Conservation (phyloP, 2,797 vertebrate genomes). For the Erethizon dorsatum region DNA sequence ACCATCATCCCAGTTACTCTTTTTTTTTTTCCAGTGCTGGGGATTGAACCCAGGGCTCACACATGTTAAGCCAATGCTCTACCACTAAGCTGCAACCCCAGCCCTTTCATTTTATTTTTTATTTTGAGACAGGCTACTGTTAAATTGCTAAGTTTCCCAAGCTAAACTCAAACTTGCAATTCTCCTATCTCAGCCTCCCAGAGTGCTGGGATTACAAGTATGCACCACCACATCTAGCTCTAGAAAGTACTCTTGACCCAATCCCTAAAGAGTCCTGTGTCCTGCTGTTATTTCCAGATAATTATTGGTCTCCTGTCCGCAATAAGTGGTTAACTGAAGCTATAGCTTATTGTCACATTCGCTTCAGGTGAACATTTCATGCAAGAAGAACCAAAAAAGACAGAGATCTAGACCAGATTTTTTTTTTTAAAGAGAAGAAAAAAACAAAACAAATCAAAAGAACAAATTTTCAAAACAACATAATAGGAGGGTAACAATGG, state of each 20-base stretch:
- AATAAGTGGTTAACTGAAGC: conserved; percentile 32
- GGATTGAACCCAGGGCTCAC: conserved; percentile 21
- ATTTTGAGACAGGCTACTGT: background rate
- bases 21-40: background rate
- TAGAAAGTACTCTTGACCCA: background rate
- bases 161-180: background rate
- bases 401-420: background rate
- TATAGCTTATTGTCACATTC: conserved; percentile 21
- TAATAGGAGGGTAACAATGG: too few species aligned
- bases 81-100: background rate
- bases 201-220: background rate
- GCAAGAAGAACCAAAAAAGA: conserved; percentile 6
- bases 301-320: background rate
- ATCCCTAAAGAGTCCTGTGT: background rate
- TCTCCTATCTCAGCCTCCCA: background rate
- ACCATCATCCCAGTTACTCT: background rate
- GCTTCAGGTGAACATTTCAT: conserved; percentile 19
- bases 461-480: too few species aligned
- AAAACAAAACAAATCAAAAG: too few species aligned
- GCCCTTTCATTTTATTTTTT: background rate
- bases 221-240: background rate
- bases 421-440: too few species aligned
- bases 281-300: conserved; percentile 23
- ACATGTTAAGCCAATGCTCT: background rate
- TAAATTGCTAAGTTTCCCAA: background rate